Evolutionary conservation across 2,888 invertebrate genomes (phyloP).

Genomic region (Pomacea canaliculata): DNA sequence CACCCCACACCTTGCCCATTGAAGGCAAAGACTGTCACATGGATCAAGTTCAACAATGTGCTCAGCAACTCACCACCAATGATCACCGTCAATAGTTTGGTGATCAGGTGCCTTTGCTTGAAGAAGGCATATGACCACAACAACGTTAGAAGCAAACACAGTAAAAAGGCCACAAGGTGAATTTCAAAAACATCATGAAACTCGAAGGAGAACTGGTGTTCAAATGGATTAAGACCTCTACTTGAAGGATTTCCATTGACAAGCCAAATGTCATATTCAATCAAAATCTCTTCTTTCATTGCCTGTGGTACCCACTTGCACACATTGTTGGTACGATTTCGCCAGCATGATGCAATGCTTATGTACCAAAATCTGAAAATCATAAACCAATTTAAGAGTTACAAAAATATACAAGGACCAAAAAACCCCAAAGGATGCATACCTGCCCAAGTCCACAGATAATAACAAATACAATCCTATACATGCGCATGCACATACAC

Average conservation of each 20-base stretch:
- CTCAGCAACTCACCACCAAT: conserved; percentile 88
- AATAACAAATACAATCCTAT: too few species aligned
- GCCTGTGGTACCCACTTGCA: conserved; percentile 58
- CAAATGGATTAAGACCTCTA: conserved; percentile 81
- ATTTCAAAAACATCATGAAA: conserved; percentile 87
- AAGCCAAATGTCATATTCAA: conserved; percentile 92
- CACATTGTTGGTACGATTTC: conserved; percentile 71
- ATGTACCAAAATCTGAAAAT: conserved; percentile 90
- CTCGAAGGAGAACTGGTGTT: conserved; percentile 97
- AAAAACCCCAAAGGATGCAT: too few species aligned
- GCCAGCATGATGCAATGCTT: conserved; percentile 92
- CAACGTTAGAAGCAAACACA: conserved; percentile 87
- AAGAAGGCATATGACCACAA: conserved; percentile 92
- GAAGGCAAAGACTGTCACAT: conserved; percentile 89
- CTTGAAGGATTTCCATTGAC: conserved; percentile 95
- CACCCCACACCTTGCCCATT: conserved; percentile 90
- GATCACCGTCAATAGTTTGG: conserved; percentile 89
- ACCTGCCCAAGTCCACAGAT: too few species aligned
- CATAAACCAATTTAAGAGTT: conserved; percentile 16
- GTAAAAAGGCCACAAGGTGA: conserved; percentile 87
- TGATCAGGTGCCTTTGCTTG: conserved; percentile 90
- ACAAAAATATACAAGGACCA: background rate
- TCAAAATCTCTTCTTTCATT: conserved; percentile 52
- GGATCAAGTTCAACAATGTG: conserved; percentile 86
- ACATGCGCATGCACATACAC: too few species aligned